Base-by-base conservation (phyloP, 2,113 vertebrate species). In the Saimiri boliviensis region DNA sequence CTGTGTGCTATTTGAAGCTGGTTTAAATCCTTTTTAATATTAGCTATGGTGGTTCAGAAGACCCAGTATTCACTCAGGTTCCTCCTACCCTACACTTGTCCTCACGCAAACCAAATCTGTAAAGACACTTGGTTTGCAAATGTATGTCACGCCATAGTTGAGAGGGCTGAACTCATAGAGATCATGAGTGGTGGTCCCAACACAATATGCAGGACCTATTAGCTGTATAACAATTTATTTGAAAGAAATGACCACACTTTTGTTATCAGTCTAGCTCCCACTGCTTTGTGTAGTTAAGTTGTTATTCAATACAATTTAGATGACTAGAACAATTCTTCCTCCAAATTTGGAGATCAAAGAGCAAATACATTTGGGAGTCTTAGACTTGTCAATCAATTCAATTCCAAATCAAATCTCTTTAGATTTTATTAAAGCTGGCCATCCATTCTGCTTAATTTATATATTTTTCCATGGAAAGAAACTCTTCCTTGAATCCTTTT, bases 351-450 rank as follows among this genome's bases (percentile, higher is more conserved):
- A 35, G 25, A 60, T 84, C 21, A 49, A 73, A 91, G 21, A 12
- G 35, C 37, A 95, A 77, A 73, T 92, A 80, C 9, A 79, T 85
- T 85, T 42, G 21, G 8, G 56, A 71, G 32, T 68, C 25, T 94
- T 87, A 91, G 17, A 90, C 87, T 77, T 77, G 76, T 87, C 56
- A 37, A 16, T 40, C 91, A 74, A n/a, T 93, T 96, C 19, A 71
- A 80, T 80, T 95, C 2, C 30, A 96, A 95, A 82, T 76, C 76
- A 95, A 92, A 11, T 63, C 5, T 49, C 60, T 76, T 92, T 54
- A 63, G 54, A 66, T 68, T 30, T 58, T 92, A 12, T 54, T 84
- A 71, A 89, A 80, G 1, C 2, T 85, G 5, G 6, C 52, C 21
- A 49, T 91, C 17, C 37, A 3, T 70, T 89, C 56, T 94, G 5